A percentile compares a stretch with the other conserved stretches of the same genome.
These are phyloP conservation scores for Bubo blakistoni DNA, from an alignment of 2,113 vertebrate species.

Conservation along the genomic window DNA sequence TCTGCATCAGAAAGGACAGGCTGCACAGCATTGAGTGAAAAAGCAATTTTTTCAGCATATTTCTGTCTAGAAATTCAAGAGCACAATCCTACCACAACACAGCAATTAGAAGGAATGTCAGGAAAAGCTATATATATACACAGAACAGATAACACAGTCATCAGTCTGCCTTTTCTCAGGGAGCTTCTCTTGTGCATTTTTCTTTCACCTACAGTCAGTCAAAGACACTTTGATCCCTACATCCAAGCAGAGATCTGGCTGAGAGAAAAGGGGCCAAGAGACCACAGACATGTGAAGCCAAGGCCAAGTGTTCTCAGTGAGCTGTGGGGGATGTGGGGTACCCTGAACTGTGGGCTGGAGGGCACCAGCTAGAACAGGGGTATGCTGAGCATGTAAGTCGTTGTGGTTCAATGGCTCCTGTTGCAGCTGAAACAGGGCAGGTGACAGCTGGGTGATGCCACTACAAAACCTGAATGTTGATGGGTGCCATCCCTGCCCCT, in stretches of 20 bases:
- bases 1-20: neutral
- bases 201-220: neutral
- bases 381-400: neutral
- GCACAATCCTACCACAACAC: neutral
- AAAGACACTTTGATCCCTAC: neutral
- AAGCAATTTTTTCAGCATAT: neutral
- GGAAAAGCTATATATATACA: neutral
- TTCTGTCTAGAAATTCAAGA: neutral
- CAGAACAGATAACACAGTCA: neutral
- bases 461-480: neutral
- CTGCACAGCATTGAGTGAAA: neutral
- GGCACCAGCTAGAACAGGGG: neutral
- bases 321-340: neutral
- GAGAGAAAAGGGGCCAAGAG: neutral
- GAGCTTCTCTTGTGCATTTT: neutral
- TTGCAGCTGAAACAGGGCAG: neutral
- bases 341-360: neutral
- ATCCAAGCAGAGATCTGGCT: neutral
- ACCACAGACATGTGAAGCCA: neutral
- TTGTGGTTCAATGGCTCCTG: neutral
- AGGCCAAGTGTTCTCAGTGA: neutral
- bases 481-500: neutral
- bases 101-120: neutral
- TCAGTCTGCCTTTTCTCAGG: neutral
- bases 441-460: neutral